phyloP scores from a whole-genome alignment of 1,140 invertebrate genomes.

The Heliconius hewitsoni region DNA sequence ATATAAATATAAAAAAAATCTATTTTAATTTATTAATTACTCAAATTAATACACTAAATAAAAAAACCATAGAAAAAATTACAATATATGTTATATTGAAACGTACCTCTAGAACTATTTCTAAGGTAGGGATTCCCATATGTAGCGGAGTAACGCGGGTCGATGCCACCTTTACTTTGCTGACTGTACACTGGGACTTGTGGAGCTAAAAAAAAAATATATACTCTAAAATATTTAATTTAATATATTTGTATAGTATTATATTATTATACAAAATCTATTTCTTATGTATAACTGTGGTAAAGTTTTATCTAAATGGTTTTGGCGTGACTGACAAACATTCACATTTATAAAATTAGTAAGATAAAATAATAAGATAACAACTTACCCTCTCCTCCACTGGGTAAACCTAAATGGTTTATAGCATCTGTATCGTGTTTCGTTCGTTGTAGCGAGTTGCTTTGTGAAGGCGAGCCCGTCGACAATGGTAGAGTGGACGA shows the following conservation, averaged over 20 bases:
- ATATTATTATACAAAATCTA: too few species aligned
- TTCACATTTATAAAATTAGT: neutral
- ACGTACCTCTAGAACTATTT: constrained; percentile 81
- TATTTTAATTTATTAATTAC: neutral
- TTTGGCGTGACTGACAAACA: neutral
- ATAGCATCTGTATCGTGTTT: constrained; percentile 74
- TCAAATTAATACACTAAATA: too few species aligned
- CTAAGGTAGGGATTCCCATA: constrained; percentile 94
- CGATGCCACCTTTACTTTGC: constrained; percentile 81
- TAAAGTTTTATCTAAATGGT: too few species aligned
- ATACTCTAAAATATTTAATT: too few species aligned
- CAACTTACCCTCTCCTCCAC: constrained; percentile 59
- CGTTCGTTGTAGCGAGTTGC: constrained; percentile 83
- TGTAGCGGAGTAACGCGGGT: constrained; percentile 91
- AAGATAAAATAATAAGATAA: neutral
- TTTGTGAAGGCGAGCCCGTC: constrained; percentile 77
- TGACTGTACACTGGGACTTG: constrained; percentile 65
- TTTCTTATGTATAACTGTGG: too few species aligned
- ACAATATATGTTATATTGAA: neutral
- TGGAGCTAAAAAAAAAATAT: constrained; percentile 40
- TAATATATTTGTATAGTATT: too few species aligned
- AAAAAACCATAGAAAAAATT: too few species aligned
- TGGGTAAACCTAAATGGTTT: constrained; percentile 67
- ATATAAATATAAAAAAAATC: too few species aligned
- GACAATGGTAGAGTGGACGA: constrained; percentile 76